Evolutionary conservation across 2,113 vertebrate species (phyloP), one percentile per base, ranked within the genome.

Genomic region (Labeo catla): DNA sequence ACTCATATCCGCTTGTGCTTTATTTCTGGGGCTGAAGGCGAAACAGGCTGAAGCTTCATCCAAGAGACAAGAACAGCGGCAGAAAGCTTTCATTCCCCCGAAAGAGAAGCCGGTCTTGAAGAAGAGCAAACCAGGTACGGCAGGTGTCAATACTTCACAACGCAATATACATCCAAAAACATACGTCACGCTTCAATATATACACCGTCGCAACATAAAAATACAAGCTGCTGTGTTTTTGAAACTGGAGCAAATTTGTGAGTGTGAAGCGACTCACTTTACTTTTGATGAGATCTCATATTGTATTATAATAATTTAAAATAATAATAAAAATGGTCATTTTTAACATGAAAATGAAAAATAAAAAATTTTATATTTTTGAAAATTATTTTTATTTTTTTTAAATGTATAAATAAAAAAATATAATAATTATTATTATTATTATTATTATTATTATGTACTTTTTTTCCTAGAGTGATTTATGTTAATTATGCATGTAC

Each of bases 41-140:
- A 99, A 97, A 90, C 96, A 99, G 94, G 95, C 96, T 49, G 97
- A 97, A 83, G 96, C 95, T 9, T 3, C 97, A 83, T 96, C 90
- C 83, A 98, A 93, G 91, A 97, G 95, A 88, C 97, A 99, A 88
- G 96, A 98, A 77, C 95, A 98, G 94, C 94, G 98, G 88, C 97
- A 98, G 86, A 98, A 97, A 94, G 97, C 96, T 4, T 99, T 99
- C 91, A 95, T 99, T 90, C 97, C 98, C 90, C 98, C 98, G 3
- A 98, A 98, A 91, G 98, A 99, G 93, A 99, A 98, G 79, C 92
- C 95, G 28, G 79, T 77, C 52, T 50, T 94, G 86, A 97, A 96
- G 91, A 95, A 97, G 86, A 91, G 88, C 36, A 93, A 93, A 47
- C 94, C 96, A 96, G 97, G 98, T 99, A 96, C 36, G 9, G 10